Evolutionary conservation across 2,797 vertebrate species (phyloP), one percentile per base, ranked within the genome.

Genomic region (Sphaeramia orbicularis): DNA sequence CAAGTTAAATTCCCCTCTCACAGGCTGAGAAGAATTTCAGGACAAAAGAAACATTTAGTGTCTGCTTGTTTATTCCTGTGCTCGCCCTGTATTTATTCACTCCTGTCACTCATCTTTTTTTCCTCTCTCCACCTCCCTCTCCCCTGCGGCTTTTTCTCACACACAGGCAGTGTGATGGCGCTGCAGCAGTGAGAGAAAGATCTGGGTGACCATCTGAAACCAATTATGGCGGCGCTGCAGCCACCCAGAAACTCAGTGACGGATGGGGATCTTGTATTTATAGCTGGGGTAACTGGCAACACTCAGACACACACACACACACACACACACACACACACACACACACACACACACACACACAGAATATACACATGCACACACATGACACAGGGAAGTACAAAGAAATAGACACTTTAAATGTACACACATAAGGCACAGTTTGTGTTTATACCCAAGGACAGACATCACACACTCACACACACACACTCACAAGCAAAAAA

Each of bases 241-340:
- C 96, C 96, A 98, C 97, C 97, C 96, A 98, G 96, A 96, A 96
- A 95, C 95, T 93, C 94, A 93, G 95, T 97, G 97, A 98, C 97
- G 96, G 96, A 98, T 98, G 95, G 95, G 94, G 95, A 95, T 95
- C 95, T 92, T 95, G 94, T 94, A 96, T 97, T 97, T 98, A 97
- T 95, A 95, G 96, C 96, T 94, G 91, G 95, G 95, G 96, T 98
- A 99, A 99, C 97, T 98, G 97, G 96, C 96, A 97, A 97, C 95
- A 96, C 95, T 96, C 95, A 97, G 73, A 87, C 78, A 78, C 69
- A 63, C 81, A 80, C 76, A 64, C 45, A 63, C 64, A 32, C 53
- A 36, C 50, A 95, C 93, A 59, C 15, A 21, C 19, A 50, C 50
- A 63, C 64, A 32, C 53, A 36, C 50, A 50, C 53, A 30, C 27